These are phyloP conservation scores for Lethenteron reissneri DNA, from an alignment of 2,113 vertebrate species.

Conservation along the genomic window DNA sequence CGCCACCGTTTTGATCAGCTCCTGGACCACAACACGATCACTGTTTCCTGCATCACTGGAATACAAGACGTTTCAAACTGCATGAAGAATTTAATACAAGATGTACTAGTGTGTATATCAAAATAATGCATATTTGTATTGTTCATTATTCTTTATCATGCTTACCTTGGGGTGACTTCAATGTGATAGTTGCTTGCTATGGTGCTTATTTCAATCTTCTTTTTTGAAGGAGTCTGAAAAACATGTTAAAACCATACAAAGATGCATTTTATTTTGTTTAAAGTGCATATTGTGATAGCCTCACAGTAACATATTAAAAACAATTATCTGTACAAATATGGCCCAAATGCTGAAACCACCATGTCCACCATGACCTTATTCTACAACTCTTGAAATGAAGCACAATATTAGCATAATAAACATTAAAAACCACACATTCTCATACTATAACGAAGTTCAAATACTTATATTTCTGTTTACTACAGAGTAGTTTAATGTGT, in stretches of 20 bases:
- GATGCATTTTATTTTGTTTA: background rate
- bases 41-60: constrained; percentile 67
- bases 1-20: constrained; percentile 81
- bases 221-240: constrained; percentile 71
- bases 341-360: too few species aligned
- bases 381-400: too few species aligned
- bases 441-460: too few species aligned
- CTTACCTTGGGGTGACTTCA: constrained; percentile 81
- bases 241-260: background rate
- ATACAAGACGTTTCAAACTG: background rate
- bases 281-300: too few species aligned
- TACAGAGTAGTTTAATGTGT: too few species aligned
- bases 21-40: constrained; percentile 85
- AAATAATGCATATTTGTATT: too few species aligned
- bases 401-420: too few species aligned
- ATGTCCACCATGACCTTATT: too few species aligned
- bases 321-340: too few species aligned
- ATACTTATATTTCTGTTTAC: too few species aligned
- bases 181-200: constrained; percentile 97
- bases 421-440: too few species aligned
- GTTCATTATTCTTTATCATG: background rate
- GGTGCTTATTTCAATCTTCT: constrained; percentile 94
- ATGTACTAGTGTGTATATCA: background rate
- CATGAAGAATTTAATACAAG: background rate
- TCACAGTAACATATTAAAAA: too few species aligned